Percentiles rank a stretch among this genome's conserved stretches.
phyloP scores from a whole-genome alignment of 35 echinoderm and acorn worm genomes.

The Anneissia japonica region DNA sequence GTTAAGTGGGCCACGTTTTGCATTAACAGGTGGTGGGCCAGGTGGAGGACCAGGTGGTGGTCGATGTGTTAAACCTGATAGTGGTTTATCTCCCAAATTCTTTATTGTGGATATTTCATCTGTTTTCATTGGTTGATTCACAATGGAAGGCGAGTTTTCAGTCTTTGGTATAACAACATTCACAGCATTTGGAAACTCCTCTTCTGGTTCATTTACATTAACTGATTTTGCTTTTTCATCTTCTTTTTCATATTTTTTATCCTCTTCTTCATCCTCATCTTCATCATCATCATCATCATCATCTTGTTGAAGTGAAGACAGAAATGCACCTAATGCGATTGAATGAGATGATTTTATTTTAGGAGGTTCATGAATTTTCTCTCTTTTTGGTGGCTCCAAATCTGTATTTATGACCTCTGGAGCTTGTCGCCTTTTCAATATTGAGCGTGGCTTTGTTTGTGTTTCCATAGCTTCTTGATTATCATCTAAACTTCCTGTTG shows the following conservation, averaged over 20 bases:
- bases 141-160: too few species aligned
- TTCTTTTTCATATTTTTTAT: too few species aligned
- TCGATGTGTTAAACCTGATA: not conserved
- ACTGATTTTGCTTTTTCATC: too few species aligned
- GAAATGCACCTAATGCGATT: not conserved
- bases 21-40: constrained; percentile 22
- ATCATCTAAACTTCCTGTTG: not conserved
- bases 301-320: not conserved
- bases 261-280: not conserved
- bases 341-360: not conserved
- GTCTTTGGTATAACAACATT: too few species aligned
- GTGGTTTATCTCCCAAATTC: not conserved
- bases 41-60: constrained; percentile 18
- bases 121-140: not conserved
- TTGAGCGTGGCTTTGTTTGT: not conserved
- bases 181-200: too few species aligned
- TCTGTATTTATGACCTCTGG: not conserved
- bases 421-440: not conserved
- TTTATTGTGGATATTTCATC: not conserved
- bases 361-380: not conserved
- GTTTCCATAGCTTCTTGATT: not conserved
- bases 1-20: not conserved
- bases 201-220: too few species aligned
- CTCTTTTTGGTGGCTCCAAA: not conserved
- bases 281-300: not conserved